Base-by-base conservation (phyloP, 92 coral and sea anemone genomes). In the Umimayanthus kanabou region DNA sequence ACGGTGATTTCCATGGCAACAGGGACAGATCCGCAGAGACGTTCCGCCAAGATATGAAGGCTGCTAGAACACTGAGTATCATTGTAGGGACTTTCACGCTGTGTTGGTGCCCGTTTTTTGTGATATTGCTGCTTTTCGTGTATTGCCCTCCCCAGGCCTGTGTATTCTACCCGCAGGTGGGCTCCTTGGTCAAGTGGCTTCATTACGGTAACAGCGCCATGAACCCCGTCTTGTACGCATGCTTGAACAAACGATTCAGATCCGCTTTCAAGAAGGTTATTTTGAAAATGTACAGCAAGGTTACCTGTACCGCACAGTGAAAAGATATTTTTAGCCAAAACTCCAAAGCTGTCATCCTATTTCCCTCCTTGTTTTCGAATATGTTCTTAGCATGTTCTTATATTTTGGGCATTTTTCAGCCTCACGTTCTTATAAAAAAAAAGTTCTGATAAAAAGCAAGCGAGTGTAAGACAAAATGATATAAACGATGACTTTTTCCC, bases 11-110 rank as follows among this genome's bases (percentile, higher is more conserved):
- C 73, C 69, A 76, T 9, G 79, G 88, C 57, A 70, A 73, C 33
- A 89, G 91, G 25, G 80, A 87, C 22, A 75, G 91, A 43, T 77
- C 55, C 42, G 50, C 86, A 74, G 94, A 83, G 39, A 91, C 77
- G 33, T 92, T 90, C 58, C 91, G 88, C 25, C 91, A 87, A n/a
- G 93, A 95, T 70, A 39, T 95, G 33, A 95, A 95, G 70, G 98
- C 98, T 9, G 94, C 96, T 2, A 95, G 96, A 39, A 95, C 98
- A 45, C 89, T 95, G 23, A 94, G 95, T 66, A 93, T 95, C 11
- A 92, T 95, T 9, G 91, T 95, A 9, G 98, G 98, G 13, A 91
- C 92, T 1, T 95, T 90, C 66, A 86, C 94, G 0, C 40, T 90
- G 39, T 92, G 96, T 69, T 95, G 96, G 91, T 92, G 96, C 11